These are phyloP conservation scores for Drosophila paranaensis DNA, from an alignment of 2,888 invertebrate species.

Conservation along the genomic window DNA sequence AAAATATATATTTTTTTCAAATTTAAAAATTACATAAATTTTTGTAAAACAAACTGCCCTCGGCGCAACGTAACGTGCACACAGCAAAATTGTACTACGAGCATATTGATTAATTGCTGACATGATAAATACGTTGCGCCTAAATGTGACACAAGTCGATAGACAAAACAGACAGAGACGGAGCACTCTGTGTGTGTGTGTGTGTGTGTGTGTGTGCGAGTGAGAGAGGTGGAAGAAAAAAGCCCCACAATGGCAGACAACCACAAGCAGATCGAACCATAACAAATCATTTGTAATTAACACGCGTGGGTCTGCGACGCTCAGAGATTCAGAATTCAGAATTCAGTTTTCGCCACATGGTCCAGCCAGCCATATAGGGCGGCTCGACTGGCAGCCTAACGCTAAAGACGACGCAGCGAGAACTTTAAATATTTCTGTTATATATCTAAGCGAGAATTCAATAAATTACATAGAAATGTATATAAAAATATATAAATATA, in stretches of 20 bases:
- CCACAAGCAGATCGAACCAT: constrained; percentile 65
- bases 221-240: constrained; percentile 37
- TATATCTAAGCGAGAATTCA: constrained; percentile 11
- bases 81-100: constrained; percentile 41
- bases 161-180: constrained; percentile 17
- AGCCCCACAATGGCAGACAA: constrained; percentile 69
- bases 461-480: constrained; percentile 18
- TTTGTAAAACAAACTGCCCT: constrained; percentile 15
- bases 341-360: constrained; percentile 69
- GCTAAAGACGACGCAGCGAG: constrained; percentile 30
- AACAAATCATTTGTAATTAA: constrained; percentile 80
- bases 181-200: constrained; percentile 1
- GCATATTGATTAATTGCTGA: constrained; percentile 76
- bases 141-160: constrained; percentile 74
- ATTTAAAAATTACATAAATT: neutral
- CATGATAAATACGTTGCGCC: constrained; percentile 76
- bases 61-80: constrained; percentile 21
- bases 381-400: constrained; percentile 52
- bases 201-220: neutral
- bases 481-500: constrained; percentile 7
- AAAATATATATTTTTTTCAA: neutral
- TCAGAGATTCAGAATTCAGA: constrained; percentile 28
- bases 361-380: constrained; percentile 63
- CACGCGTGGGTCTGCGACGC: constrained; percentile 71
- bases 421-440: constrained; percentile 35